Percentiles rank a stretch among this genome's conserved stretches.
These are phyloP conservation scores for Gymnoscopelus microlampas DNA, from an alignment of 2,797 vertebrate species.

Conservation along the genomic window DNA sequence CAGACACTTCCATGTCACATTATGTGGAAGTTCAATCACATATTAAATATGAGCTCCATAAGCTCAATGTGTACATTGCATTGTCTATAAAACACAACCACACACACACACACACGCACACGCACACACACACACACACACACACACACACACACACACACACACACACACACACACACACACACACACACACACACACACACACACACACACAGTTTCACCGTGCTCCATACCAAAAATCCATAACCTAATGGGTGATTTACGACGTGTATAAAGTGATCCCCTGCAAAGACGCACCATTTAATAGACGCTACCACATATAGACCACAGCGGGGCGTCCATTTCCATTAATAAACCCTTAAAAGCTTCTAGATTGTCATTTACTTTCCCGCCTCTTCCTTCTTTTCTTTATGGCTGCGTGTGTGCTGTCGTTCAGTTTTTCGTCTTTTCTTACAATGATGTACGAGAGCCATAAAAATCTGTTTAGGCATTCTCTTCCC, in stretches of 20 bases:
- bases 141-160: not conserved
- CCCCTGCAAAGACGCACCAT: slow-evolving; percentile 10
- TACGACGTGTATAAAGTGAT: slow-evolving; percentile 19
- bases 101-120: slow-evolving; percentile 27
- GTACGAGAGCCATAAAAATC: slow-evolving; percentile 55
- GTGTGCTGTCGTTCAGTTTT: slow-evolving; percentile 44
- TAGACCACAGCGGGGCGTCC: slow-evolving; percentile 36
- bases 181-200: slow-evolving; percentile 9
- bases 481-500: slow-evolving; percentile 54
- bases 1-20: no score
- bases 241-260: slow-evolving; percentile 28
- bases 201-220: slow-evolving; percentile 11
- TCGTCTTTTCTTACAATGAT: slow-evolving; percentile 54
- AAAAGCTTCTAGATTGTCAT: slow-evolving; percentile 49
- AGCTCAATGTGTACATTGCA: not conserved
- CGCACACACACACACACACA: slow-evolving; percentile 1
- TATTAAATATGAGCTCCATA: not conserved
- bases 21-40: not conserved
- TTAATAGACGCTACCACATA: slow-evolving; percentile 29
- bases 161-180: slow-evolving; percentile 11
- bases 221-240: slow-evolving; percentile 19
- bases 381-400: slow-evolving; percentile 36
- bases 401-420: slow-evolving; percentile 34
- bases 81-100: not conserved
- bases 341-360: slow-evolving; percentile 61